phyloP scores from a whole-genome alignment of 1,140 invertebrate species.

The Caligus rogercresseyi region DNA sequence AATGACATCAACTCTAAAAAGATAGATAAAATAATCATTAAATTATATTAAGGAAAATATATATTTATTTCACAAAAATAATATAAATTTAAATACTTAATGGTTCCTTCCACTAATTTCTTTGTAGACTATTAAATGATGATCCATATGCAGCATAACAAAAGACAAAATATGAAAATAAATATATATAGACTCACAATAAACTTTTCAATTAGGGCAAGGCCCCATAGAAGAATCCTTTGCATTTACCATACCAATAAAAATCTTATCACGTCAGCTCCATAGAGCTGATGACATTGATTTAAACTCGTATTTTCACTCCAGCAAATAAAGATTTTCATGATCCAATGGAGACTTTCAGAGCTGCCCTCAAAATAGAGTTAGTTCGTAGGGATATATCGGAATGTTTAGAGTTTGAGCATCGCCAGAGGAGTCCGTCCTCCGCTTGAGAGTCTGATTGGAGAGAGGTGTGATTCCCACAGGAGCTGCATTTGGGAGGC shows the following conservation, averaged over 20 bases:
- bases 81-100: too few species aligned
- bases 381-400: background rate
- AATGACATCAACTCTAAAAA: too few species aligned
- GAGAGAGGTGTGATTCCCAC: background rate
- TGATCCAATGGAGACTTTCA: background rate
- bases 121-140: too few species aligned
- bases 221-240: background rate
- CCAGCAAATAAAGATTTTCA: constrained; percentile 5
- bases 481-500: constrained; percentile 7
- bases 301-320: constrained; percentile 8
- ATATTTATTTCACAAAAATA: too few species aligned
- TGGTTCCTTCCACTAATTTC: too few species aligned
- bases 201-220: too few species aligned
- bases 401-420: background rate
- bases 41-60: too few species aligned
- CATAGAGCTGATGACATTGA: background rate
- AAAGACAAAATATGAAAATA: too few species aligned
- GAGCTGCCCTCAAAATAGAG: background rate
- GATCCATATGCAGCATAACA: too few species aligned
- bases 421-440: background rate
- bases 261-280: constrained; percentile 6
- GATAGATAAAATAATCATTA: too few species aligned
- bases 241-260: constrained; percentile 3
- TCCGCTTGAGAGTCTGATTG: background rate
- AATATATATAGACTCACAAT: too few species aligned